phyloP scores from a whole-genome alignment of 2,888 invertebrate genomes.

The Eupithecia insigniata region DNA sequence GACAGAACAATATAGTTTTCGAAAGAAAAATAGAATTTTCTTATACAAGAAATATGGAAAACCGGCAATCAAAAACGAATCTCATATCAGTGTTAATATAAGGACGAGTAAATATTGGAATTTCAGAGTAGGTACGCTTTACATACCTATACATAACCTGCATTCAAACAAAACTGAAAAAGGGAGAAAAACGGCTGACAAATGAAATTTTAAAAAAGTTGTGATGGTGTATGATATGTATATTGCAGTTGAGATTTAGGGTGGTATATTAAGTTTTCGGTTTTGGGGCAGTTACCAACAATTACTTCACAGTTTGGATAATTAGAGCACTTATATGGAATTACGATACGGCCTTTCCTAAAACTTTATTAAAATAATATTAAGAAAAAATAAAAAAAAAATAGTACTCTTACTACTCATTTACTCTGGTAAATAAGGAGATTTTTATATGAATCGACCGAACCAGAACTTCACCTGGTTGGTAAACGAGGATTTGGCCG shows the following conservation, averaged over 20 bases:
- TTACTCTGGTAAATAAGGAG: too few species aligned
- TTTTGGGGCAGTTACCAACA: too few species aligned
- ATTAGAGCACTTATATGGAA: too few species aligned
- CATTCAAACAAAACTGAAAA: background rate
- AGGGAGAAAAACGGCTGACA: background rate
- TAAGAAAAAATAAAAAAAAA: too few species aligned
- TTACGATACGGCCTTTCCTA: too few species aligned
- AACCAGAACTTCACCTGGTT: background rate
- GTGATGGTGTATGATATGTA: too few species aligned
- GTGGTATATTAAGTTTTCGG: too few species aligned
- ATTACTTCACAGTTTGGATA: too few species aligned
- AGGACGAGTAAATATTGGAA: background rate
- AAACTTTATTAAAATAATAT: too few species aligned
- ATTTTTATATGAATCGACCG: background rate
- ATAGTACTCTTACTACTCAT: too few species aligned
- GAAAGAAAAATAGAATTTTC: too few species aligned
- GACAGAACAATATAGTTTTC: background rate
- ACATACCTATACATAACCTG: background rate
- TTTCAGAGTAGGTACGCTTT: background rate
- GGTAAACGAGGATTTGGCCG: background rate
- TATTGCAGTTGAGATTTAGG: background rate
- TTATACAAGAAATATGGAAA: background rate
- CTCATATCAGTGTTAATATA: background rate
- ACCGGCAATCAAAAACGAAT: background rate
- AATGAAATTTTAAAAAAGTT: too few species aligned